These are phyloP conservation scores for Torymus auratus DNA, from an alignment of 2,888 invertebrate species.

Conservation along the genomic window DNA sequence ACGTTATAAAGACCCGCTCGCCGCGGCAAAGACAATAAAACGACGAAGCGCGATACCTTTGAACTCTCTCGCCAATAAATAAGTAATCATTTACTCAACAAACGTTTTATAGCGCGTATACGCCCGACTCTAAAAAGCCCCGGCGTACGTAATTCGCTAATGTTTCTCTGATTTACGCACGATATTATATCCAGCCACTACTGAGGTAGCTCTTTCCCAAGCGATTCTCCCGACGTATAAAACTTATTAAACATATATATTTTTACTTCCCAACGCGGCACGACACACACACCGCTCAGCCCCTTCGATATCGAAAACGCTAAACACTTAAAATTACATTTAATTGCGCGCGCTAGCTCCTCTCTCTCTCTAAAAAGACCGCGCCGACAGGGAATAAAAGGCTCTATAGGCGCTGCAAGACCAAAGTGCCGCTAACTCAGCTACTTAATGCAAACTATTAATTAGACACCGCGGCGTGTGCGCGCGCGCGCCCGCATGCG, in stretches of 20 bases:
- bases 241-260: no score
- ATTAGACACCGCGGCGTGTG: conserved; percentile 40
- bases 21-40: conserved; percentile 22
- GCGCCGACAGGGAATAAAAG: no score
- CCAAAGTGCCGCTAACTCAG: conserved; percentile 56
- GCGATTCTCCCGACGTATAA: conserved; percentile 1
- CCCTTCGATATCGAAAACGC: neutral
- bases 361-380: no score
- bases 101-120: neutral
- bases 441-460: conserved; percentile 58
- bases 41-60: conserved; percentile 17
- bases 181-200: conserved; percentile 20
- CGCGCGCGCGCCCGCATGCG: neutral
- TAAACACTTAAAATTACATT: conserved; percentile 35
- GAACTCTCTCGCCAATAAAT: neutral
- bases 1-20: conserved; percentile 13
- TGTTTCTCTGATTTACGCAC: neutral
- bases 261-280: neutral
- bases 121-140: neutral
- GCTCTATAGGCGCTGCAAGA: no score
- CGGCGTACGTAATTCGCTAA: neutral
- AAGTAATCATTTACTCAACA: neutral
- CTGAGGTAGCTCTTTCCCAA: conserved; percentile 50
- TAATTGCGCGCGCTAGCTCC: neutral
- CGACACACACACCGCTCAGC: conserved; percentile 3